These are phyloP conservation scores for Mungos mungo DNA, from an alignment of 2,113 vertebrate genomes.

Conservation along the genomic window DNA sequence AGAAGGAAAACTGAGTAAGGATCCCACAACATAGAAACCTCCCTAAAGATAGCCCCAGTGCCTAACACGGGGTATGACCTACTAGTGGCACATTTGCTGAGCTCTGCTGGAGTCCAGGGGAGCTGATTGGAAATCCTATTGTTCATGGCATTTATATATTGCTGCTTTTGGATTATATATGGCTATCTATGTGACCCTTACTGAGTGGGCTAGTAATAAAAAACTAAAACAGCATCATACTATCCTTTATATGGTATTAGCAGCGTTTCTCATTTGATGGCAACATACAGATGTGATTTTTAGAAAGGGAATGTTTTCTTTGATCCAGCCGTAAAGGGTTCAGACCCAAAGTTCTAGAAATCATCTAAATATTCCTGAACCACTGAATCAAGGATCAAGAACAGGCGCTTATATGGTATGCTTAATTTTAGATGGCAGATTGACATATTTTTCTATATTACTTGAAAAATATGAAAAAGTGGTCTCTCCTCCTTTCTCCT, in stretches of 20 bases:
- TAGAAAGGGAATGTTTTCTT: not conserved
- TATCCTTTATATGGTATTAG: not conserved
- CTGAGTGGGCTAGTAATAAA: not conserved
- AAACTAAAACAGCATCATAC: not conserved
- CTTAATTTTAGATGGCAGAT: not conserved
- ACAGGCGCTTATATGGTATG: not conserved
- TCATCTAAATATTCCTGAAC: not conserved
- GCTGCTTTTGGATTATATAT: not conserved
- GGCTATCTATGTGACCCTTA: not conserved
- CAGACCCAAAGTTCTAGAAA: not conserved
- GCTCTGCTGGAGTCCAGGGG: not conserved
- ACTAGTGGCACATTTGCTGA: not conserved
- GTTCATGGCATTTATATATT: not conserved
- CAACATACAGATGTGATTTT: not conserved
- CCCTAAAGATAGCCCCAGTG: too few species aligned
- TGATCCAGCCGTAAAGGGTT: not conserved
- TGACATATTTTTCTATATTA: not conserved
- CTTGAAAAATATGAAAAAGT: not conserved
- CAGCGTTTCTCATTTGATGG: not conserved
- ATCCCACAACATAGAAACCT: not conserved
- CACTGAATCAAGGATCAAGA: not conserved
- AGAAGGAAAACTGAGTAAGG: not conserved
- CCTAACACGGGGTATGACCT: not conserved
- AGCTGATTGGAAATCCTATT: not conserved
- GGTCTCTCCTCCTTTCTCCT: not conserved